Base-by-base conservation (phyloP, 2,113 vertebrate genomes). In the Scalopus aquaticus region DNA sequence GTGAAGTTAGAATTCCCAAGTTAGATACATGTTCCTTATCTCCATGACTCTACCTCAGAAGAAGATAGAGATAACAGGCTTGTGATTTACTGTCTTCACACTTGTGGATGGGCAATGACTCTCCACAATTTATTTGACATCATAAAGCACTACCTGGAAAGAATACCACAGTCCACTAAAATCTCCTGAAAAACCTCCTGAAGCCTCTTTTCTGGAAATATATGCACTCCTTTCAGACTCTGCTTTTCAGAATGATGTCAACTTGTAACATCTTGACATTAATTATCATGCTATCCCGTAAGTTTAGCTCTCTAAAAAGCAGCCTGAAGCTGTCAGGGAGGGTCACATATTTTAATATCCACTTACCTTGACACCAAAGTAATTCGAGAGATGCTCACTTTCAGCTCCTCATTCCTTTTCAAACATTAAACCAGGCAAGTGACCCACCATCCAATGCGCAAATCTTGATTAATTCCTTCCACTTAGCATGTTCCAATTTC, bases 401-500 rank as follows among this genome's bases (percentile, higher is more conserved):
- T 90, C 82, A 82, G 86, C 44, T 72, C 77, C 73, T 85, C 26
- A 12, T 67, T 96, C 84, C 77, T 90, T 96, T 94, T 87, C 44
- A 83, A 89, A 88, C 67, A 90, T 95, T 91, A 54, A 56, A 56
- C 62, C 28, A 94, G 42, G 93, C 44, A 56, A 97, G 92, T 85
- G 96, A 96, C 95, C 92, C 90, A 70, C 90, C 28, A 15, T 88
- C 73, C 85, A 74, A 37, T 90, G 65, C 39, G 0, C 60, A 96
- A 92, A 97, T 92, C 93, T 95, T 96, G 79, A 96, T 97, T 96
- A 96, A 97, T 97, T 97, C 72, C 84, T 96, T 91, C 83, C 95
- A 97, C 91, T 97, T 96, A 97, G 87, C 80, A 90, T 88, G 87
- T 88, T 84, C 94, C 92, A 92, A 90, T 96, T 96, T 91, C 89